phyloP scores from a whole-genome alignment of 2,113 vertebrate genomes.

The Colossoma macropomum region DNA sequence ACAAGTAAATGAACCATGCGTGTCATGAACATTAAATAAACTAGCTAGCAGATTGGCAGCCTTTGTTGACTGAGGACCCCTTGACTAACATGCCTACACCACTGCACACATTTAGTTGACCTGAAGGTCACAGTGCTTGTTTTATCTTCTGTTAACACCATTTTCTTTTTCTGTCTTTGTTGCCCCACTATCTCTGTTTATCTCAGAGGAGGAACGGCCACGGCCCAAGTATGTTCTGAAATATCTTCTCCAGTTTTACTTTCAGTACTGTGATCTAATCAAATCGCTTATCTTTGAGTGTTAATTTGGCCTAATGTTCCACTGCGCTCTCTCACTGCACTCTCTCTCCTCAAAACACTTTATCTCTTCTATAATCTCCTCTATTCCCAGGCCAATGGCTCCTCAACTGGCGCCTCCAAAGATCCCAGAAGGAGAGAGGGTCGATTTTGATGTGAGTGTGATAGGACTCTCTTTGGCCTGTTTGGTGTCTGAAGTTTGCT shows the following conservation, averaged over 20 bases:
- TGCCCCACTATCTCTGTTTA: background rate
- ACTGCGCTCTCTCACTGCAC: constrained; percentile 50
- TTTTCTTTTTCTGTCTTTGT: constrained; percentile 31
- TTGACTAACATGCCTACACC: background rate
- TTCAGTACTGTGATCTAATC: too few relatives aligned
- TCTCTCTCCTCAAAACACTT: background rate
- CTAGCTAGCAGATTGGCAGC: too few relatives aligned
- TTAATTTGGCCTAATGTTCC: too few relatives aligned
- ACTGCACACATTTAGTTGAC: background rate
- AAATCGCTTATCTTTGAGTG: background rate
- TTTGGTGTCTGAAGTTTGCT: too few relatives aligned
- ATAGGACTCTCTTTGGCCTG: background rate
- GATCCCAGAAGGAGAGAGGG: constrained; percentile 80
- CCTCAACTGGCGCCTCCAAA: constrained; percentile 78
- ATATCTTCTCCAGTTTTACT: background rate
- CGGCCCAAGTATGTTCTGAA: constrained; percentile 76
- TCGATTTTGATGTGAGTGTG: constrained; percentile 80
- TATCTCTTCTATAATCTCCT: background rate
- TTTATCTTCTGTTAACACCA: background rate
- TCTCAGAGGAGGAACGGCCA: constrained; percentile 76
- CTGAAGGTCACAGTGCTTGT: background rate
- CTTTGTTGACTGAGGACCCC: background rate
- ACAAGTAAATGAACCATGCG: too few relatives aligned
- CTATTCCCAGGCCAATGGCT: constrained; percentile 68
- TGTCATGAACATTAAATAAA: too few relatives aligned